Evolutionary conservation across 2,797 vertebrate species (phyloP).

Genomic region (Dipus sagitta): DNA sequence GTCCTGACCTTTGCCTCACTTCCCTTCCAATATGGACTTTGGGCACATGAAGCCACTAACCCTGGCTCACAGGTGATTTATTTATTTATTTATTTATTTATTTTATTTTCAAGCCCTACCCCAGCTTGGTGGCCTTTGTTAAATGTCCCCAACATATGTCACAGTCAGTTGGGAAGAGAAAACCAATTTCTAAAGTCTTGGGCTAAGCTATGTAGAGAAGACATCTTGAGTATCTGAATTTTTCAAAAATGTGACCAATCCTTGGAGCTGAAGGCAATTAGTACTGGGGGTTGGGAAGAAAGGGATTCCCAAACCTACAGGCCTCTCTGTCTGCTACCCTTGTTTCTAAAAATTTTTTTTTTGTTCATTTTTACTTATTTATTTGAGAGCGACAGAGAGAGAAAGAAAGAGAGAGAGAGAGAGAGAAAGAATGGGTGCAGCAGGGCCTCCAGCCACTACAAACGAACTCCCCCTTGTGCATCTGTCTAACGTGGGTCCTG

Average conservation of each 20-base stretch:
- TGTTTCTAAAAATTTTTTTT: no score
- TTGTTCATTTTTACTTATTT: no score
- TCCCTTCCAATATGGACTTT: neutral
- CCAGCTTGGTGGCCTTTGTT: neutral
- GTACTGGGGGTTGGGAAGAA: neutral
- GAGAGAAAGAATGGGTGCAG: no score
- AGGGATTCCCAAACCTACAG: neutral
- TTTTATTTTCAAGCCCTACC: neutral
- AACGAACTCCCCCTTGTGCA: no score
- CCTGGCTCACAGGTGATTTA: neutral
- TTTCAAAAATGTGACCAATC: neutral
- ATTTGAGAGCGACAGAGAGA: no score
- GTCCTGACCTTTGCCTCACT: neutral
- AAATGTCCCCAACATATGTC: constrained; percentile 17
- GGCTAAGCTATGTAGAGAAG: neutral
- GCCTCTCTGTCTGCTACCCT: neutral
- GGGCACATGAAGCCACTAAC: neutral
- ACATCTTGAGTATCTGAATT: neutral
- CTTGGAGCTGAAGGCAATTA: neutral
- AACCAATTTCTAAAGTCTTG: neutral
- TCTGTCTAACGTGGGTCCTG: no score
- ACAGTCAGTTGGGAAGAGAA: neutral
- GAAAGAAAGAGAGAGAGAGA: no score
- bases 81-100: neutral
- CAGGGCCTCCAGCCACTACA: no score